These are phyloP conservation scores for Nasonovia ribisnigri DNA, from an alignment of 2,888 invertebrate species.

Conservation along the genomic window DNA sequence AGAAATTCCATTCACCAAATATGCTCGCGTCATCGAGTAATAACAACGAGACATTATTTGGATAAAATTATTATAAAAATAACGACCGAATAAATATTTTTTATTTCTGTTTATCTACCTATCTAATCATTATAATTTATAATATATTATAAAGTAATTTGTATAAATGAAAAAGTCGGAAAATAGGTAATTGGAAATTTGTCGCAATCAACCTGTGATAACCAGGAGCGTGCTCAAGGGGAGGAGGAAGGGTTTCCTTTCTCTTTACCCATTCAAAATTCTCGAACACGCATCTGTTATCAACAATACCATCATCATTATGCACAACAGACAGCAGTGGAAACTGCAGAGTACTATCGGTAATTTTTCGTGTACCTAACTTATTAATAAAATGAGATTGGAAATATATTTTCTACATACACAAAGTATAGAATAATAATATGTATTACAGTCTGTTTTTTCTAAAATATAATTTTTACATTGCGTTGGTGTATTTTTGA, in stretches of 20 bases:
- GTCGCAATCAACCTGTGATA: neutral
- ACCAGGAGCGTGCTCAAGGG: no score
- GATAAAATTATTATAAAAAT: neutral
- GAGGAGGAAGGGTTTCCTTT: no score
- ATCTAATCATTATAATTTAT: neutral
- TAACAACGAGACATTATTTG: neutral
- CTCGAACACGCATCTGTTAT: neutral
- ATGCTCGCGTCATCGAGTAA: neutral
- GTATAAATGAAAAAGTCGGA: neutral
- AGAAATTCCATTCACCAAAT: neutral
- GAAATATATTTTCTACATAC: neutral
- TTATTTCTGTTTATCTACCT: neutral
- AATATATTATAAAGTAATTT: neutral
- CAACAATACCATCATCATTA: neutral
- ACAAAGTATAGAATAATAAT: neutral
- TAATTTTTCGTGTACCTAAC: neutral
- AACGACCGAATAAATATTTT: neutral
- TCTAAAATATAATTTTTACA: neutral
- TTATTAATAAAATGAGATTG: neutral
- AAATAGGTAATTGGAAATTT: neutral
- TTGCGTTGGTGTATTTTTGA: neutral
- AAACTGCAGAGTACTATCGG: neutral
- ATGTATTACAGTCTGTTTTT: neutral
- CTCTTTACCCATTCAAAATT: no score
- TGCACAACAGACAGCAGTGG: no score